phyloP scores from a whole-genome alignment of 2,888 invertebrate species.

The Sarcophaga rosellei region DNA sequence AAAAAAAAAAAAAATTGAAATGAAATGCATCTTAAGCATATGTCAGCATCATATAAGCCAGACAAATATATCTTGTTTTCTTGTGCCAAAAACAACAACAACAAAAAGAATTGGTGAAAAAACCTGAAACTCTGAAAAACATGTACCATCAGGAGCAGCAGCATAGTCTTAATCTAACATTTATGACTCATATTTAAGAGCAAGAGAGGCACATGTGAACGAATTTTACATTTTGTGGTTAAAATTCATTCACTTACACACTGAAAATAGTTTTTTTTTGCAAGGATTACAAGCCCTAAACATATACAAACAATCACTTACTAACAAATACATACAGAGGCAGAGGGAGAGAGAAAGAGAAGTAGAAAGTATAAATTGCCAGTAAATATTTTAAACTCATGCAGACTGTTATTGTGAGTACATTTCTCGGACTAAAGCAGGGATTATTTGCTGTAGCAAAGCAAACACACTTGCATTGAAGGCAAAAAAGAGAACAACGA shows the following conservation, averaged over 20 bases:
- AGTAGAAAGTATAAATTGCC: background rate
- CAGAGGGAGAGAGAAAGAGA: background rate
- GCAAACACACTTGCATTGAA: background rate
- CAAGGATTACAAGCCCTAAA: slow-evolving; percentile 33
- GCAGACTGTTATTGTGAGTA: slow-evolving; percentile 57
- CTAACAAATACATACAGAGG: background rate
- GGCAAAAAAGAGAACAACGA: background rate
- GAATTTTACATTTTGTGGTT: slow-evolving; percentile 54
- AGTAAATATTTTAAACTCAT: slow-evolving; percentile 20
- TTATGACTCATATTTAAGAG: slow-evolving; percentile 28
- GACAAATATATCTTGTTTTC: slow-evolving; percentile 54
- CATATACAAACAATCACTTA: background rate
- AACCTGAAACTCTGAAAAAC: slow-evolving; percentile 17
- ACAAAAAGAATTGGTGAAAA: background rate
- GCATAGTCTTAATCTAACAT: slow-evolving; percentile 36
- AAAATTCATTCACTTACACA: slow-evolving; percentile 42
- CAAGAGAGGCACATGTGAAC: background rate
- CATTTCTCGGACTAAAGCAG: slow-evolving; percentile 63
- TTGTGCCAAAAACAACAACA: background rate
- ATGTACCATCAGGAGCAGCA: slow-evolving; percentile 43
- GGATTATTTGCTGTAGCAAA: slow-evolving; percentile 55
- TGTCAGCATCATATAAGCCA: slow-evolving; percentile 51
- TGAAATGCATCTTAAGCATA: slow-evolving; percentile 39
- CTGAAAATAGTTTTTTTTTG: slow-evolving; percentile 23
- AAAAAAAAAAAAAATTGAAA: background rate